Conservation (phyloP, 2,113 vertebrate species). For the Colaptes auratus region DNA sequence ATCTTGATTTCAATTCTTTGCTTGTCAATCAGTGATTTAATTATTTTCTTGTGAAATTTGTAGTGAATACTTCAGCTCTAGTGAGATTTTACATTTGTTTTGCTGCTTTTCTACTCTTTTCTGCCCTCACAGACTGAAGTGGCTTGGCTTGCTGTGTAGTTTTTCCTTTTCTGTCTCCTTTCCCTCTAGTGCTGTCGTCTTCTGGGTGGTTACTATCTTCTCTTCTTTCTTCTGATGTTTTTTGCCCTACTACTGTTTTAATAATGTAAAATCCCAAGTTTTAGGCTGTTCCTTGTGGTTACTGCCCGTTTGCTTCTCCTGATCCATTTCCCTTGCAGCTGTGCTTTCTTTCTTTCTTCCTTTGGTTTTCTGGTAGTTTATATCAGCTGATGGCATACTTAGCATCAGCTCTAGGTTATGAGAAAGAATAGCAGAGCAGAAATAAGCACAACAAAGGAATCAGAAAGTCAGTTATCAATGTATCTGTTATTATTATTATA, state of each 20-base stretch:
- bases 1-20: neutral
- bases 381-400: neutral
- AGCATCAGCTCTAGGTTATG: neutral
- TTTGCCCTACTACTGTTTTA: conserved; percentile 13
- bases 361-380: conserved; percentile 1
- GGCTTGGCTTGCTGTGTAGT: neutral
- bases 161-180: conserved; percentile 17
- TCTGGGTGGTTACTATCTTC: neutral
- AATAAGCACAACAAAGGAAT: neutral
- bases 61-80: neutral
- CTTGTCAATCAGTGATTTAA: neutral
- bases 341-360: neutral
- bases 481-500: neutral
- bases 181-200: neutral
- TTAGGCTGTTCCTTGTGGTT: neutral
- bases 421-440: neutral
- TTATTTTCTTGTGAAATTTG: neutral
- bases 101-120: neutral
- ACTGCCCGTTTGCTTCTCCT: neutral
- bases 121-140: neutral
- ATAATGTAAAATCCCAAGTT: conserved; percentile 37
- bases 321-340: conserved; percentile 17
- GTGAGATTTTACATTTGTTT: neutral
- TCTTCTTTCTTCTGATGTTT: conserved; percentile 27
- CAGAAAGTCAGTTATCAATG: neutral